Base-by-base conservation (phyloP, 2,113 vertebrate genomes). In the Channa argus region DNA sequence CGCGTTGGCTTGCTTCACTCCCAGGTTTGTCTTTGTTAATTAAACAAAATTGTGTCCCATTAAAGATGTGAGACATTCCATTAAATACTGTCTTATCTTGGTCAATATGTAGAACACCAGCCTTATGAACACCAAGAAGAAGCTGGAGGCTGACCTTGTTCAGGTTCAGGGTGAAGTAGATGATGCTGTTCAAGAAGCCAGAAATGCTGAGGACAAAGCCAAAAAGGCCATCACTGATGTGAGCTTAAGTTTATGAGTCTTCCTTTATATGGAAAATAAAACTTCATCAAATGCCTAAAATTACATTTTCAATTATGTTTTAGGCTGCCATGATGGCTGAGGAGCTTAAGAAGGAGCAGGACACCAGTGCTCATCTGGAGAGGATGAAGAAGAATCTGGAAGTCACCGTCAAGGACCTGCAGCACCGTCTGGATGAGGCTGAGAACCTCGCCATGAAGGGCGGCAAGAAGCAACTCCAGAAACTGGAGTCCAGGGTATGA, bases 301-400 rank as follows among this genome's bases (percentile, higher is more conserved):
- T 24, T 24, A 24, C 1, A 24, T 36, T 8, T 45, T n/a, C 0
- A 34, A 24, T 24, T 24, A 59, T 0, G 44, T 81, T 82, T 66
- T 34, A 94, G 93, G 96, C 95, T 89, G 95, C 95, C 79, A 96
- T 96, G 94, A 95, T 96, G 94, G 94, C 94, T 63, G 96, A 98
- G 71, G 95, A 97, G 87, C 92, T 97, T 80, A 96, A 97, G 93
- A 97, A 96, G 83, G 95, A 97, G 66, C 95, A 97, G 89, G 95
- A 96, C 63, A 96, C 95, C 46, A 97, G 94, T 76, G 91, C 95
- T 92, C 96, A 98, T 74, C 93, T 98, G 92, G 97, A 98, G 78
- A 90, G 96, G 58, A 98, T 98, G 97, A 98, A 96, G 94, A 98
- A 98, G 95, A 98, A 98, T 93, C 94, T 96, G 93, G 97, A 98